Conservation (phyloP, 2,888 invertebrate genomes). For the Kuschelorhynchus macadamiae region DNA sequence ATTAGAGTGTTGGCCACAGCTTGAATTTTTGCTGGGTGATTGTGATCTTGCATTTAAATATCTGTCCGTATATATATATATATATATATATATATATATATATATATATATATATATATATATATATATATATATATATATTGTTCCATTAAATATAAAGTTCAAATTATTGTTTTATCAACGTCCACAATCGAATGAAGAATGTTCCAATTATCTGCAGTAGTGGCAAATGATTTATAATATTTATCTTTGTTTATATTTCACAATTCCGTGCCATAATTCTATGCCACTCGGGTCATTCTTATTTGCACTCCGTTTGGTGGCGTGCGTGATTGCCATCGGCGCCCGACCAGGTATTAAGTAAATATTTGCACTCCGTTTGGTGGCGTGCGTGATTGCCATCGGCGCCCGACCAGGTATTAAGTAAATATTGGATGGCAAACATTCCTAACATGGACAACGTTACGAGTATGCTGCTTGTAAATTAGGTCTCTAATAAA, state of each 20-base stretch:
- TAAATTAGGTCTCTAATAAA: neutral
- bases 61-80: no score
- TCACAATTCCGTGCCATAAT: slow-evolving; percentile 41
- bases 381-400: slow-evolving; percentile 45
- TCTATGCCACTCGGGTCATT: slow-evolving; percentile 32
- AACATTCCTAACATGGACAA: slow-evolving; percentile 7
- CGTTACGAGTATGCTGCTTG: neutral
- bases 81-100: no score
- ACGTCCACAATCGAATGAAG: neutral
- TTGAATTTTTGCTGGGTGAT: no score
- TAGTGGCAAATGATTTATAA: slow-evolving; percentile 30
- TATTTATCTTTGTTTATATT: slow-evolving; percentile 37
- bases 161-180: neutral
- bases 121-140: no score
- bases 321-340: slow-evolving; percentile 47
- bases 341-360: slow-evolving; percentile 41
- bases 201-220: slow-evolving; percentile 13
- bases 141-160: no score
- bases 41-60: no score
- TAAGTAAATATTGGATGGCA: slow-evolving; percentile 33
- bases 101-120: no score
- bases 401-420: slow-evolving; percentile 43
- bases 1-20: no score
- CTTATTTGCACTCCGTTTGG: slow-evolving; percentile 37
- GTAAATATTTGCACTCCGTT: slow-evolving; percentile 37